Base-by-base conservation (phyloP, 1,140 invertebrate species). In the Thrips palmi region DNA sequence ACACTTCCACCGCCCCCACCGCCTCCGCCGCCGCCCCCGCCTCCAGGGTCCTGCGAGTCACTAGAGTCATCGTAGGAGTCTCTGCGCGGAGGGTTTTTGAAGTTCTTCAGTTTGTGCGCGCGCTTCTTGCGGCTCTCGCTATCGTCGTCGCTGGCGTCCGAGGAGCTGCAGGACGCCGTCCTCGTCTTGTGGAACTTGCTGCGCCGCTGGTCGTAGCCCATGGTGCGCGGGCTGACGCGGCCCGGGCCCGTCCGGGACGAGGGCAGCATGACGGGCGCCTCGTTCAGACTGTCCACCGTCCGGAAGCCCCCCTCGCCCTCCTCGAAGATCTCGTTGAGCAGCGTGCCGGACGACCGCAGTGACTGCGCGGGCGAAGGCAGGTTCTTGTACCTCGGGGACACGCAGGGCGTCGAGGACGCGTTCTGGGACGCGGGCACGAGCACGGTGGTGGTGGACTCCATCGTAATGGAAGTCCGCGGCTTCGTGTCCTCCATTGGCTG, bases 91-190 rank as follows among this genome's bases (percentile, higher is more conserved):
- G 68, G 59, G 4, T 56, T 56, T 14, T 45, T 54, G 21, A 63
- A 60, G 2, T 62, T 61, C 20, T 63, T 63, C 28, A 77, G 60
- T 55, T 80, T 81, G 31, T 82, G 71, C 14, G 75, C 73, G 19
- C 77, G 59, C 47, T 85, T 84, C 50, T 83, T 81, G 14, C 77
- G 66, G 30, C 66, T 66, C 52, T 88, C 83, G 25, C 77, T 80
- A 48, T 91, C 86, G 55, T 89, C 85, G 54, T 92, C 86, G 32
- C 82, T 87, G 4, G 85, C 79, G 52, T 88, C 84, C 0, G 85
- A 89, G 33, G 82, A 83, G 46, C 81, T 84, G 51, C 85, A 87
- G 4, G 81, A 86, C 2, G 84, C 77, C 4, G 82, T 84, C 12
- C 84, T 64, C 4, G 74, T 70, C 50, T 81, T 80, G 40, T 77